phyloP scores from a whole-genome alignment of 2,113 vertebrate genomes.

The Hipposideros armiger region DNA sequence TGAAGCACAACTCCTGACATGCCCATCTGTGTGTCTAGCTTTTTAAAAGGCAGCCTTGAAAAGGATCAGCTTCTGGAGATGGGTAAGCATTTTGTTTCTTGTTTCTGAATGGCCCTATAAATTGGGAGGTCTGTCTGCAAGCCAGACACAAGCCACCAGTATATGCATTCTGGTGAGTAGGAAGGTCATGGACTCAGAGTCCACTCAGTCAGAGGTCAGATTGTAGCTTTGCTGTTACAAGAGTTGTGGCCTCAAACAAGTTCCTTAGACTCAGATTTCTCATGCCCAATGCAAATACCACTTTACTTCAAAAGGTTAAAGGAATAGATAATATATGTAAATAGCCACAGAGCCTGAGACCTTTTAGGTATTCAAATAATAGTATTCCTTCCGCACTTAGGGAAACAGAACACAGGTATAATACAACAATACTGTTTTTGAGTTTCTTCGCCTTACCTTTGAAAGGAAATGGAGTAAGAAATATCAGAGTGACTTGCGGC shows the following conservation, averaged over 20 bases:
- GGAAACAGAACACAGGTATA: not conserved
- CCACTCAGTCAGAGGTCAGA: not conserved
- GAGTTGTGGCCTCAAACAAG: not conserved
- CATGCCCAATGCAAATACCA: not conserved
- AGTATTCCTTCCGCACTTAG: not conserved
- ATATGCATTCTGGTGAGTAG: not conserved
- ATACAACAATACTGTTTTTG: not conserved
- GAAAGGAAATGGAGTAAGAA: no score
- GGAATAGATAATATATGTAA: not conserved
- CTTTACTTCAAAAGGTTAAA: constrained; percentile 33
- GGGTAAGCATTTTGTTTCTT: not conserved
- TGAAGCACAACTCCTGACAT: not conserved
- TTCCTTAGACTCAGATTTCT: not conserved
- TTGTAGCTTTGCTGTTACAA: constrained; percentile 8
- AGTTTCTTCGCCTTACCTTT: no score
- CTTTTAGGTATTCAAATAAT: not conserved
- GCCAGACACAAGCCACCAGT: not conserved
- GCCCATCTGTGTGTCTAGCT: not conserved
- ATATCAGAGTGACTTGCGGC: no score
- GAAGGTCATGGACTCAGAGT: not conserved
- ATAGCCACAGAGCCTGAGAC: not conserved
- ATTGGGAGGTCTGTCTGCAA: not conserved
- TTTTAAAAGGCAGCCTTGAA: not conserved
- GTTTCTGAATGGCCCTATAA: not conserved
- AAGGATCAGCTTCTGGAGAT: not conserved